Evolutionary conservation across 1,140 invertebrate species (phyloP), one percentile per base, ranked within the genome.

Genomic region (Fopius arisanus): DNA sequence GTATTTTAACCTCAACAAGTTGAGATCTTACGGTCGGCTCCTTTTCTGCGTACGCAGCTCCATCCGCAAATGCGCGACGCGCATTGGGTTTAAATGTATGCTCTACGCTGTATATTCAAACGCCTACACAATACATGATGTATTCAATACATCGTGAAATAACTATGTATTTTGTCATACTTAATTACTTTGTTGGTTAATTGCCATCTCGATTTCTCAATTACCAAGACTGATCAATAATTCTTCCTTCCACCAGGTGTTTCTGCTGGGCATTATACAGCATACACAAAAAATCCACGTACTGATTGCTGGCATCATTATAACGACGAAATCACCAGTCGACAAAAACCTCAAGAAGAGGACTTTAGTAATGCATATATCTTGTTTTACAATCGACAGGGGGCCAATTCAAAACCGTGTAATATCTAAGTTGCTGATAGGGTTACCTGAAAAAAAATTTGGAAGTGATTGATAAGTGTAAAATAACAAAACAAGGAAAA

Each of bases 301-400:
- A 89, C 90, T 0, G 85, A 88, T n/a, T 82, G 89, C 37, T 93
- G 93, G 93, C 90, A 92, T 82, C 90, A 92, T 78, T 93, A 92
- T 79, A 93, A 94, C 79, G 93, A 93, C 79, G 91, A 92, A 72
- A 83, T 83, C 6, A 90, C 92, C 5, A 89, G 88, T 26, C 88
- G 88, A 67, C 90, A 90, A 78, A 88, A 84, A 40, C 92, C 93
- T 0, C 88, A 89, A 43, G 90, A 92, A 14, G 89, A 91, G 67
- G 92, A 93, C 70, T 92, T 89, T 80, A 90, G 89, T 75, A 91
- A 91, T 78, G 92, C 91, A 4, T 94, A 93, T 76, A 91, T 94
- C 70, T 86, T 94, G 40, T 93, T 93, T 82, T 93, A 93, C 80
- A 90, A 91, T 80, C 89, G 90, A 81, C 89, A 89, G 88, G 91